phyloP scores from a whole-genome alignment of 2,113 vertebrate genomes.

The Microtus montanus region DNA sequence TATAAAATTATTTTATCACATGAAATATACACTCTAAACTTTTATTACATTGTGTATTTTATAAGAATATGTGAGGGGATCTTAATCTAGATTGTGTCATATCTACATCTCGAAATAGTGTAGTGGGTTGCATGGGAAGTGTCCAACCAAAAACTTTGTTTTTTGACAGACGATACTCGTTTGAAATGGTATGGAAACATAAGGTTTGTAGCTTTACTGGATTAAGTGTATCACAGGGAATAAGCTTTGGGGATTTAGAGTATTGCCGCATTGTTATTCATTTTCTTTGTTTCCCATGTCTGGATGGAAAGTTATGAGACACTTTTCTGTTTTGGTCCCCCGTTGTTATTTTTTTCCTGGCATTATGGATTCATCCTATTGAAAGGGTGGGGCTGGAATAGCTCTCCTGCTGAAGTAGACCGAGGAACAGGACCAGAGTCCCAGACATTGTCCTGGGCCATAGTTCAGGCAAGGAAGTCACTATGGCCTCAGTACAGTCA shows the following conservation, averaged over 20 bases:
- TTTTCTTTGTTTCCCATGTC: background rate
- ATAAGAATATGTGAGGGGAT: background rate
- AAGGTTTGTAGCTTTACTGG: background rate
- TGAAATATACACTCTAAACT: background rate
- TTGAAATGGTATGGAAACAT: background rate
- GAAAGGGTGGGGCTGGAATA: no score
- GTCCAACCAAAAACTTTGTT: background rate
- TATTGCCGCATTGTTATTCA: background rate
- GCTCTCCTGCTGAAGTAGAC: no score
- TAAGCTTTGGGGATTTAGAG: background rate
- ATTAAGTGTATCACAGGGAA: background rate
- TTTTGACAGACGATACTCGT: background rate
- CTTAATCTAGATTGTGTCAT: background rate
- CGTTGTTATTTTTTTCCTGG: background rate
- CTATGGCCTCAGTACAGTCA: no score
- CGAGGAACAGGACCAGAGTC: no score
- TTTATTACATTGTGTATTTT: background rate
- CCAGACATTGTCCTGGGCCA: no score
- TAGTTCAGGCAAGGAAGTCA: no score
- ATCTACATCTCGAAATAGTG: background rate
- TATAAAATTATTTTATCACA: background rate
- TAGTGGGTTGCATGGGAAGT: background rate
- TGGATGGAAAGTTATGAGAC: background rate
- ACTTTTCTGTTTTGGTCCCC: background rate
- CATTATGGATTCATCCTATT: background rate